Evolutionary conservation across 53 echinoderm and acorn worm species (phyloP).

Genomic region (Temnopleurus reevesii): DNA sequence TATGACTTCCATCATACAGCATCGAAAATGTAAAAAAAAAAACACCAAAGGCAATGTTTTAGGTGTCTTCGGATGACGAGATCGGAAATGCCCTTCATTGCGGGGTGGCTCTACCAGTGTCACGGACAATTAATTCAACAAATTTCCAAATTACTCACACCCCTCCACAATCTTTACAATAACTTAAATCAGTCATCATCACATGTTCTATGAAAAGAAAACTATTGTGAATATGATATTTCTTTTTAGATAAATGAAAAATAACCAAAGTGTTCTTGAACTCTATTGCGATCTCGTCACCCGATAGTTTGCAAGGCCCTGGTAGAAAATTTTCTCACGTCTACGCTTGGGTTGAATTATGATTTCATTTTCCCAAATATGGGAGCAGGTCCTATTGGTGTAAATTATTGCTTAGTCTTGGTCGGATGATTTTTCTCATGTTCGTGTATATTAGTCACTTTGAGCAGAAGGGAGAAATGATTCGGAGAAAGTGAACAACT

Average conservation of each 20-base stretch:
- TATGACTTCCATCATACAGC: too few relatives aligned
- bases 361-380: slow-evolving; percentile 23
- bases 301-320: background rate
- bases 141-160: background rate
- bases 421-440: background rate
- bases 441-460: too few relatives aligned
- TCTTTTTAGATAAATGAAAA: too few relatives aligned
- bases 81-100: background rate
- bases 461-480: too few relatives aligned
- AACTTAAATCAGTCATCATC: too few relatives aligned
- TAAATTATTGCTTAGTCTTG: background rate
- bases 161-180: too few relatives aligned
- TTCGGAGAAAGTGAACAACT: too few relatives aligned
- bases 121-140: background rate
- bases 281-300: background rate
- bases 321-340: background rate
- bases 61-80: background rate
- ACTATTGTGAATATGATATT: too few relatives aligned
- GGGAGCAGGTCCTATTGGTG: background rate
- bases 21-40: too few relatives aligned
- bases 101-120: background rate
- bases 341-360: background rate
- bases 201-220: too few relatives aligned
- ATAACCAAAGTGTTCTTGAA: background rate
- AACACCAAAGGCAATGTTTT: too few relatives aligned